These are phyloP conservation scores for Nesometra sesokonis DNA, from an alignment of 35 echinoderm and acorn worm species.

Conservation along the genomic window DNA sequence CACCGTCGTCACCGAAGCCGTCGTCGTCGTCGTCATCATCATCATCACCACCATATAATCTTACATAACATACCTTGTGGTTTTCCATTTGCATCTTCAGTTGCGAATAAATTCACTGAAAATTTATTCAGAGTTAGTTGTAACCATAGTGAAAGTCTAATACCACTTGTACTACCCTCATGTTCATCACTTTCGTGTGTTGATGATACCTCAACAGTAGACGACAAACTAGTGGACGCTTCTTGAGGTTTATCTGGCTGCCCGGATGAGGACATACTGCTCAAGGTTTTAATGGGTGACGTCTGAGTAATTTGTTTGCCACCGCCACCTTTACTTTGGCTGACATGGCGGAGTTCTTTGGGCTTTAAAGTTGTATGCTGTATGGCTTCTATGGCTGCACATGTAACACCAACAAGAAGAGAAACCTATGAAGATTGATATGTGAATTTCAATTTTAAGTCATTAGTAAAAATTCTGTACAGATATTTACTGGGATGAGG, in stretches of 20 bases:
- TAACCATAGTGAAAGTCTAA: slow-evolving; percentile 74
- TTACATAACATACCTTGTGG: too few relatives aligned
- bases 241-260: slow-evolving; percentile 54
- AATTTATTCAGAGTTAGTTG: slow-evolving; percentile 91
- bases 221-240: slow-evolving; percentile 17
- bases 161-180: not conserved
- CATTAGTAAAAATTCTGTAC: too few relatives aligned
- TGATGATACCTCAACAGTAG: slow-evolving; percentile 16
- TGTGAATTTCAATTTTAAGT: too few relatives aligned
- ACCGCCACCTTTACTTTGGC: not conserved
- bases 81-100: not conserved
- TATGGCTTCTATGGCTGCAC: not conserved
- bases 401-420: not conserved
- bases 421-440: not conserved
- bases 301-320: not conserved
- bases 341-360: not conserved
- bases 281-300: slow-evolving; percentile 3
- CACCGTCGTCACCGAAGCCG: not conserved
- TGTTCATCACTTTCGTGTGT: slow-evolving; percentile 27
- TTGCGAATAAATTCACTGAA: slow-evolving; percentile 33
- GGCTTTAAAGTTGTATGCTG: not conserved
- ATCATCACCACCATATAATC: too few relatives aligned
- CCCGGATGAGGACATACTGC: slow-evolving; percentile 67
- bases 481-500: too few relatives aligned
- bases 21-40: not conserved